Base-by-base conservation (phyloP, 2,113 vertebrate species). In the Myiagra hebetior region DNA sequence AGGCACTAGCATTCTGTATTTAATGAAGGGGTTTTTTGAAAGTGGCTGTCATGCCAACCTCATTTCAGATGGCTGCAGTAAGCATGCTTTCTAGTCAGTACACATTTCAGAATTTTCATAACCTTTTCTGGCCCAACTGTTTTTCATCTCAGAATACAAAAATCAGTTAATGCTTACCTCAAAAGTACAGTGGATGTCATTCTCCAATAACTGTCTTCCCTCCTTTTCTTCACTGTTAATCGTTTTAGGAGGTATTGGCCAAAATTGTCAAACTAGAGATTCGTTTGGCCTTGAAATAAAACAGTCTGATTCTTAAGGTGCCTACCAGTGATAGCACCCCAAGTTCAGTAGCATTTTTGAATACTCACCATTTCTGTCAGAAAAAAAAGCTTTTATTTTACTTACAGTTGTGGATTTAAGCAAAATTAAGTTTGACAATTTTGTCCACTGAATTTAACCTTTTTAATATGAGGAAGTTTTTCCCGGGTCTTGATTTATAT, bases 181-280 rank as follows among this genome's bases (percentile, higher is more conserved):
- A 59, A 19, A 90, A 78, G 27, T 84, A n/a, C 15, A 42, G 37
- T 53, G 47, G 47, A 53, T 92, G 37, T 35, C 62, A 22, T 67
- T 87, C 55, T 83, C n/a, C 44, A 80, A 5, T 84, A 83, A 28
- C 56, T 70, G 31, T 65, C 20, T 64, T n/a, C 55, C 75, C 87
- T 69, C 64, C 37, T 76, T 85, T 83, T 55, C 68, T 88, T 89
- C 76, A 37, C 18, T 62, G 21, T 69, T 74, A 57, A 85, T 59
- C 7, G 3, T 56, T 93, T 85, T 35, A 87, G 64, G 47, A 85
- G 53, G 12, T 46, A 56, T 68, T 82, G 80, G 69, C 56, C 70
- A 91, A 87, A 96, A 91, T 73, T 88, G 68, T 92, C 93, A 87
- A 91, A 92, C 72, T 83, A 23, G 49, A 64, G 44, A 37, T 74